Evolutionary conservation across 2,888 invertebrate species (phyloP).

Genomic region (Eumerus sabulonum): DNA sequence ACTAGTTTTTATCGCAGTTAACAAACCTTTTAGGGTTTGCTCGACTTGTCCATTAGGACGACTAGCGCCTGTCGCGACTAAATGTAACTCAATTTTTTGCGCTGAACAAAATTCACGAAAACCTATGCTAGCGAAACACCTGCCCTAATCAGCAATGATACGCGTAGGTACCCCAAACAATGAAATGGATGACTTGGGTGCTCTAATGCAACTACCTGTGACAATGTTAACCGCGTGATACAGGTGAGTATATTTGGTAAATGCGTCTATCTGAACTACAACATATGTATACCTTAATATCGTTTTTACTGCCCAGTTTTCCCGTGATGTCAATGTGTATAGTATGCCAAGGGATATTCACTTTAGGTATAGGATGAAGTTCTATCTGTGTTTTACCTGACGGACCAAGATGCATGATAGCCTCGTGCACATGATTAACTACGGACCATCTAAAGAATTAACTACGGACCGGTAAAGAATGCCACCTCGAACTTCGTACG

Average conservation of each 20-base stretch:
- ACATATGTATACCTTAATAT: too few species aligned
- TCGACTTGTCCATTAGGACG: slow-evolving; percentile 55
- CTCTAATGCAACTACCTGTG: slow-evolving; percentile 12
- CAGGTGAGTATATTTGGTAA: slow-evolving; percentile 19
- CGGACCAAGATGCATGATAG: slow-evolving; percentile 18
- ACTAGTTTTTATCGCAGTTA: slow-evolving; percentile 57
- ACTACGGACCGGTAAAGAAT: slow-evolving; percentile 19
- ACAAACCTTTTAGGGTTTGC: slow-evolving; percentile 36
- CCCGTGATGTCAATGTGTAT: slow-evolving; percentile 29
- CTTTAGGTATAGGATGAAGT: slow-evolving; percentile 36
- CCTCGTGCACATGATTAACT: slow-evolving; percentile 23
- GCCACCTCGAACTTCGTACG: too few species aligned
- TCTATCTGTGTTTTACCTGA: slow-evolving; percentile 19
- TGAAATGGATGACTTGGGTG: slow-evolving; percentile 12
- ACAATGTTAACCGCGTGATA: slow-evolving; percentile 12
- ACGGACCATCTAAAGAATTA: slow-evolving; percentile 27
- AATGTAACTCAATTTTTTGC: slow-evolving; percentile 48
- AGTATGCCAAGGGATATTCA: slow-evolving; percentile 34
- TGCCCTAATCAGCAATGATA: too few species aligned
- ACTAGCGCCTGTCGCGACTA: slow-evolving; percentile 52
- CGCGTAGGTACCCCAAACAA: too few species aligned
- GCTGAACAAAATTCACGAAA: slow-evolving; percentile 45
- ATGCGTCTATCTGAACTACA: slow-evolving; percentile 26
- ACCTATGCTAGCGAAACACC: slow-evolving; percentile 28
- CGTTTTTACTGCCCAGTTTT: slow-evolving; percentile 20